Conservation (phyloP, 2,888 invertebrate genomes). For the Fragum whitleyi region DNA sequence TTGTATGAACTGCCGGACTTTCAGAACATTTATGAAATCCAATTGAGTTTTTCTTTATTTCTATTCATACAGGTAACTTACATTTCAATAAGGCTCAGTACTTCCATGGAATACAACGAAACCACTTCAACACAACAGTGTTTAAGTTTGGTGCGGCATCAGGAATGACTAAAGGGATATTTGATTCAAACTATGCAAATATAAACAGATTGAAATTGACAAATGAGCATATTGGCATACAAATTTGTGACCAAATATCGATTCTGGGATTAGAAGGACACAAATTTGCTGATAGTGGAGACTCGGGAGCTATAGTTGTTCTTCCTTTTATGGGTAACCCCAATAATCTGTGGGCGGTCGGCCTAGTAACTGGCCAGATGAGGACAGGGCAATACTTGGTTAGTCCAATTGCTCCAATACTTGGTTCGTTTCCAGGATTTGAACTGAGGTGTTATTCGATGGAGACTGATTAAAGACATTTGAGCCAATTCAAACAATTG, state of each 20-base stretch:
- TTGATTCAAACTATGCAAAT: not conserved
- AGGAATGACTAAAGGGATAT: not conserved
- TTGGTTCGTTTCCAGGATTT: not conserved
- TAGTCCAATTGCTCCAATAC: not conserved
- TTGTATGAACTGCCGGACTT: too few relatives aligned
- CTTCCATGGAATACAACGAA: not conserved
- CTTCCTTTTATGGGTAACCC: not conserved
- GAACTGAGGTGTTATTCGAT: not conserved
- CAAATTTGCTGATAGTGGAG: not conserved
- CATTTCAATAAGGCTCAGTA: not conserved
- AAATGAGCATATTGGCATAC: not conserved
- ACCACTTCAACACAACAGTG: not conserved
- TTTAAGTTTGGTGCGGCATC: not conserved
- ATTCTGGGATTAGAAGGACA: not conserved
- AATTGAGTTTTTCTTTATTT: too few relatives aligned
- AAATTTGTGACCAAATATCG: not conserved
- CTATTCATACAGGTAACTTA: not conserved
- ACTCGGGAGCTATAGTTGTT: not conserved
- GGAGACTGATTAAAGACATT: too few relatives aligned
- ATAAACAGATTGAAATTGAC: not conserved
- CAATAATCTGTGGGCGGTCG: not conserved
- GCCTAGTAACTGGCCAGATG: not conserved
- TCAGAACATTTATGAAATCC: too few relatives aligned
- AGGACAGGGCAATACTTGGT: not conserved
- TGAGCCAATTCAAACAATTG: too few relatives aligned